These are phyloP conservation scores for Brachionus sp. DNA, from an alignment of 1,140 invertebrate genomes.

Conservation along the genomic window DNA sequence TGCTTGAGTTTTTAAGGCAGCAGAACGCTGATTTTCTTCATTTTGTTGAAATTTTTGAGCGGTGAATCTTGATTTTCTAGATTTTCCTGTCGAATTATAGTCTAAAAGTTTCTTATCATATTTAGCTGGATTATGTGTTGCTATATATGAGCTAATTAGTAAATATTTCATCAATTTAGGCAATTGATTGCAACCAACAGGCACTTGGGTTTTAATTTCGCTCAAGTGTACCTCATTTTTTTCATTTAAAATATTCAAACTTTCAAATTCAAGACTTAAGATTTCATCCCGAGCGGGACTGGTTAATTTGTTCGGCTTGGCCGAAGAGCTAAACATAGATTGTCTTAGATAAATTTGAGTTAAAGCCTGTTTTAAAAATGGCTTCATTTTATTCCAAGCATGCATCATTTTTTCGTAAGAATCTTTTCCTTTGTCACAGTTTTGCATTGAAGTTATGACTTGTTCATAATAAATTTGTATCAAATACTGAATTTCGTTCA, in stretches of 20 bases:
- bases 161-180: constrained; percentile 44
- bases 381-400: constrained; percentile 45
- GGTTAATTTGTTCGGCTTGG: neutral
- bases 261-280: constrained; percentile 30
- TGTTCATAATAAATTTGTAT: constrained; percentile 45
- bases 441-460: neutral
- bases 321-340: neutral
- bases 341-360: constrained; percentile 45
- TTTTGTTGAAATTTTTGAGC: constrained; percentile 44
- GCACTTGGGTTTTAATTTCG: neutral
- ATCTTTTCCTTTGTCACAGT: neutral
- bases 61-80: constrained; percentile 20
- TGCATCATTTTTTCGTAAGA: constrained; percentile 33
- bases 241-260: constrained; percentile 39
- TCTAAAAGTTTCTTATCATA: constrained; percentile 44
- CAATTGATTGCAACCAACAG: constrained; percentile 15
- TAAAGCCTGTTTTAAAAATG: constrained; percentile 44
- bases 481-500: constrained; percentile 46
- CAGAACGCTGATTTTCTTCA: constrained; percentile 43
- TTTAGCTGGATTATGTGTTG: constrained; percentile 44
- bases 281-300: constrained; percentile 33
- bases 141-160: constrained; percentile 31
- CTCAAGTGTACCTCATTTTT: neutral
- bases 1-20: constrained; percentile 32
- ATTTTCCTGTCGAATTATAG: constrained; percentile 22